phyloP scores from a whole-genome alignment of 2,113 vertebrate species.

The Crotalus helleri region DNA sequence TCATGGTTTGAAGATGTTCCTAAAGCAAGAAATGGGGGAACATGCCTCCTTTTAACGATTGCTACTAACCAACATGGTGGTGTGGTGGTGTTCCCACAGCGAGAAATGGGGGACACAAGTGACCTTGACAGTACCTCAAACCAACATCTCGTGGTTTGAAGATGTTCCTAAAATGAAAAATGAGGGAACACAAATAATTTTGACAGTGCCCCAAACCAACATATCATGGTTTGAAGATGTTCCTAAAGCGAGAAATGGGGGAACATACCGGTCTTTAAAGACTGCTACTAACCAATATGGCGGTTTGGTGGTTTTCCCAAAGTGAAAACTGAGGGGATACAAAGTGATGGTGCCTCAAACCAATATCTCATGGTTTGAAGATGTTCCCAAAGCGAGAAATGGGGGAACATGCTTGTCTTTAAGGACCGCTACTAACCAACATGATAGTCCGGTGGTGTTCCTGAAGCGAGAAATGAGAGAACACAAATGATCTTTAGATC shows the following conservation, averaged over 20 bases:
- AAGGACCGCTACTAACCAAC: not conserved
- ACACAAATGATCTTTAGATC: no score
- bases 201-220: not conserved
- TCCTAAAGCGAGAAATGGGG: not conserved
- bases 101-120: not conserved
- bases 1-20: not conserved
- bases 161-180: not conserved
- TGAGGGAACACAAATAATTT: not conserved
- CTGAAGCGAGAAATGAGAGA: not conserved
- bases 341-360: rapidly evolving
- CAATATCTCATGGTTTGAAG: not conserved
- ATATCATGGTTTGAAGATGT: not conserved
- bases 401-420: rapidly evolving
- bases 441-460: not conserved
- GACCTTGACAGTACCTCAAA: rapidly evolving
- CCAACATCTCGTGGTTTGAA: not conserved
- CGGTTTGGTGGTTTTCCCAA: not conserved
- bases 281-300: not conserved
- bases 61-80: not conserved
- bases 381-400: not conserved
- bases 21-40: not conserved
- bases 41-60: not conserved
- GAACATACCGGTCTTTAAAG: not conserved
- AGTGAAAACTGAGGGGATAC: not conserved
- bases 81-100: conserved; percentile 13